A percentile compares a stretch with the other conserved stretches of the same genome.
Conservation (phyloP, 2,113 vertebrate genomes). For the Platanista minor region DNA sequence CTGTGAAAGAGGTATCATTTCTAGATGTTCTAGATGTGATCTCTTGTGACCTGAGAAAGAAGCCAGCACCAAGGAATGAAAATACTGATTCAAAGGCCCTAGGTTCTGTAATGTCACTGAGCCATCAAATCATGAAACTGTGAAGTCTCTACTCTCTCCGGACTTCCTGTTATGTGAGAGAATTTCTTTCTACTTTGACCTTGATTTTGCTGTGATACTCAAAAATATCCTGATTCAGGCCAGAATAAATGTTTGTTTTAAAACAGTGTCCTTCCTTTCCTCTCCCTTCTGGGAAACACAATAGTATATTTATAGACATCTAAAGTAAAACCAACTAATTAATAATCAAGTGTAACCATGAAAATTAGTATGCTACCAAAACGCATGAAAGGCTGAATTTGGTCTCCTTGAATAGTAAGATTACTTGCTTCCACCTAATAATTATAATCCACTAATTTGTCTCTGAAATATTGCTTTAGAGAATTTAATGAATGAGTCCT, state of each 20-base stretch:
- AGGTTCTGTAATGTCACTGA: rapidly evolving
- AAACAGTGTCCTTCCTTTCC: background rate
- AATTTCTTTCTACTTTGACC: background rate
- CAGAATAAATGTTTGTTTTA: background rate
- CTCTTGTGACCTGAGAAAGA: background rate
- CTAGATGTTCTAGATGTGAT: background rate
- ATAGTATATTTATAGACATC: background rate
- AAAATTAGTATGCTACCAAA: background rate
- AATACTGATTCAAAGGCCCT: background rate
- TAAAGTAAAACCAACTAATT: background rate
- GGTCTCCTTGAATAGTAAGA: background rate
- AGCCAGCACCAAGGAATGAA: background rate
- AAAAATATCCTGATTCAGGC: background rate
- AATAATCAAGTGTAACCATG: background rate
- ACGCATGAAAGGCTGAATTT: background rate
- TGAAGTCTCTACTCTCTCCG: background rate
- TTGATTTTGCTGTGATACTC: background rate
- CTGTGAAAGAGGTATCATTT: background rate
- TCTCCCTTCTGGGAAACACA: background rate
- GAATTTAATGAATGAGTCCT: slow-evolving; percentile 7
- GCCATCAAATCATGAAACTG: background rate
- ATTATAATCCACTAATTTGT: slow-evolving; percentile 14
- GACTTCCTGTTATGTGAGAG: background rate
- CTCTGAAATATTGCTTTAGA: slow-evolving; percentile 13
- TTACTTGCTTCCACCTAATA: background rate